These are phyloP conservation scores for Lordiphosa fenestrarum DNA, from an alignment of 2,888 invertebrate species.

Conservation along the genomic window DNA sequence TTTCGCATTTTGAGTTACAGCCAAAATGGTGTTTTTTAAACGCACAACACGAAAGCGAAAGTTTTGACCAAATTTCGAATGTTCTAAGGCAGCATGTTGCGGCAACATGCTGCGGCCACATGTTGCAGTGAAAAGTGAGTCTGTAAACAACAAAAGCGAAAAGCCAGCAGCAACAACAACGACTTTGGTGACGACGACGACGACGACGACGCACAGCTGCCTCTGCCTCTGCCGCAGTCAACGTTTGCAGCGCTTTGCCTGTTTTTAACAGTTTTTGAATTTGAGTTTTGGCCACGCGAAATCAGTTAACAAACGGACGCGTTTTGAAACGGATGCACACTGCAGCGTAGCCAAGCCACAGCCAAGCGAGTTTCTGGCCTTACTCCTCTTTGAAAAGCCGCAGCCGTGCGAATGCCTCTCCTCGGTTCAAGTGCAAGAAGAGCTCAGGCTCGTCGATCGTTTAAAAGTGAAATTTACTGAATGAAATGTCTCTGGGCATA, in stretches of 20 bases:
- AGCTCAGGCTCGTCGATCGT: slow-evolving; percentile 33
- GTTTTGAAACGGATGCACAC: slow-evolving; percentile 75
- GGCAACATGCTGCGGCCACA: slow-evolving; percentile 37
- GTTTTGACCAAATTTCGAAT: slow-evolving; percentile 6
- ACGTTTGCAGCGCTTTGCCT: background rate
- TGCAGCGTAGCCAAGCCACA: slow-evolving; percentile 8
- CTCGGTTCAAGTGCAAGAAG: slow-evolving; percentile 33
- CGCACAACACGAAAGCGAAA: slow-evolving; percentile 35
- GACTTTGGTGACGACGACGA: slow-evolving; percentile 43
- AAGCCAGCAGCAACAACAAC: slow-evolving; percentile 48
- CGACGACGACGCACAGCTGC: slow-evolving; percentile 19
- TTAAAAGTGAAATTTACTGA: slow-evolving; percentile 75
- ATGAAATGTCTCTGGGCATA: slow-evolving; percentile 45
- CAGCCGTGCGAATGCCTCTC: slow-evolving; percentile 32
- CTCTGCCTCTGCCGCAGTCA: slow-evolving; percentile 13
- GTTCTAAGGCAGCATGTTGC: slow-evolving; percentile 8
- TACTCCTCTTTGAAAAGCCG: slow-evolving; percentile 43
- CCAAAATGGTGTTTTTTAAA: slow-evolving; percentile 56
- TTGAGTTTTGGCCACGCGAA: slow-evolving; percentile 73
- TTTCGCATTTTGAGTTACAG: slow-evolving; percentile 43
- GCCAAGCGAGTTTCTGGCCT: slow-evolving; percentile 43
- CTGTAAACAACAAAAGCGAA: slow-evolving; percentile 62
- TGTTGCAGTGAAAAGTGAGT: slow-evolving; percentile 66
- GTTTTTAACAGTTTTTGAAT: slow-evolving; percentile 65
- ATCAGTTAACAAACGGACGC: slow-evolving; percentile 78